Conservation (phyloP, 2,113 vertebrate species). For the Etheostoma cragini region DNA sequence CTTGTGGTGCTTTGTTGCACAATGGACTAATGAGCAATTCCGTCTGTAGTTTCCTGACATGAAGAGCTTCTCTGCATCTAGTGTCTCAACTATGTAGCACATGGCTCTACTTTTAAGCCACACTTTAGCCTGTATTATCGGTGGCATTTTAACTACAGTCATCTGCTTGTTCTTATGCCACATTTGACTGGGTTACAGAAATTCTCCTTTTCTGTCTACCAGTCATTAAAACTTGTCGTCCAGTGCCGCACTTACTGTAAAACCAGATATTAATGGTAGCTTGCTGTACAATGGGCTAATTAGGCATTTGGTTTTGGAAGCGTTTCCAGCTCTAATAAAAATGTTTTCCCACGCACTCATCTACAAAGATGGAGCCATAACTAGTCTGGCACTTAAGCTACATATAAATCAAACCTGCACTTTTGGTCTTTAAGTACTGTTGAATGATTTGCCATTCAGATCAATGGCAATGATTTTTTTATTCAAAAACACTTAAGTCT, state of each 20-base stretch:
- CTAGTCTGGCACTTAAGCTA: conserved; percentile 39
- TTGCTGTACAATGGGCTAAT: conserved; percentile 55
- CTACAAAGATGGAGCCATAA: conserved; percentile 40
- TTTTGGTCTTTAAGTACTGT: conserved; percentile 44
- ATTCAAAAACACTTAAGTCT: conserved; percentile 25
- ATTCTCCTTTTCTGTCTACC: neutral
- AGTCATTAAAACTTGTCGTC: conserved; percentile 28
- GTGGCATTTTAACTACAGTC: conserved; percentile 41
- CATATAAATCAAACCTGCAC: conserved; percentile 47
- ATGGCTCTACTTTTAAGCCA: conserved; percentile 31
- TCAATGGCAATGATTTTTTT: conserved; percentile 33
- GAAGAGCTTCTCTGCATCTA: conserved; percentile 33
- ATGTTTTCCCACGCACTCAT: conserved; percentile 49
- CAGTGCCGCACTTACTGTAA: conserved; percentile 45
- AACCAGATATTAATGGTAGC: conserved; percentile 39
- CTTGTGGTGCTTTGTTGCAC: conserved; percentile 58
- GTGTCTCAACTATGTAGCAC: conserved; percentile 7
- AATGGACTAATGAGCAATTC: conserved; percentile 59
- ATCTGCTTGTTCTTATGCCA: conserved; percentile 1
- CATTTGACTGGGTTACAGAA: conserved; percentile 21
- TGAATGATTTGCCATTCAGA: conserved; percentile 59
- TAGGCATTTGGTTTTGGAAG: conserved; percentile 46
- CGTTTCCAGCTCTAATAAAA: conserved; percentile 52
- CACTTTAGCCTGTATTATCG: conserved; percentile 24
- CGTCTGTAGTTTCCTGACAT: conserved; percentile 46